Evolutionary conservation across 2,113 vertebrate species (phyloP), one percentile per base, ranked within the genome.

Genomic region (Megaceryle maxima): DNA sequence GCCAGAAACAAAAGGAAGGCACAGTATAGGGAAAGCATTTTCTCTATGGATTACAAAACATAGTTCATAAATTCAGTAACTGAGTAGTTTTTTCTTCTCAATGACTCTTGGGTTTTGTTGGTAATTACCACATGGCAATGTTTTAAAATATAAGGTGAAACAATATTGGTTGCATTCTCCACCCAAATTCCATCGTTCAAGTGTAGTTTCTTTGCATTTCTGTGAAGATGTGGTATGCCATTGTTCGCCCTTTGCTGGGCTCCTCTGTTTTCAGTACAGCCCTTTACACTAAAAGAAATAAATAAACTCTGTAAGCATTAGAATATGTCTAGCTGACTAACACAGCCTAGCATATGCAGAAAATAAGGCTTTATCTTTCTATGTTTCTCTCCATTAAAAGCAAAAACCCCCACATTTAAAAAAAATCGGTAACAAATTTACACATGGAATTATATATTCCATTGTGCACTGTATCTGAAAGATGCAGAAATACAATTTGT

Each of bases 401-500:
- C 2, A 80, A 69, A 55, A 55, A 79, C 8, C 0, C 1, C 9
- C 17, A 6, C 5, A 13, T 13, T 48, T 37, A 44, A 55, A 31
- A 33, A 57, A 57, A 82, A 41, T 62, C 20, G 82, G 1, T n/a
- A 62, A 50, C 41, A 13, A 66, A 82, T 35, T 53, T 81, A 33
- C 2, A 8, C 1, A 4, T 16, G 33, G 33, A 39, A 73, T 81
- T 46, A 22, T 39, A 43, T 2, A 0, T 50, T 60, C 12, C 17
- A 11, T 46, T 60, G 8, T 35, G 14, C 10, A 29, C 55, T 35
- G 11, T 25, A 55, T 37, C 19, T 53, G 5, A 50, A 82, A 55
- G 11, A 25, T 82, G 10, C 9, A 67, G 28, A 51, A 35, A 43
- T 60, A 64, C 4, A 43, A 75, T 62, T 60, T 64, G 3, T 37